Base-by-base conservation (phyloP, 2,797 vertebrate species). In the Hippopotamyrus pictus region DNA sequence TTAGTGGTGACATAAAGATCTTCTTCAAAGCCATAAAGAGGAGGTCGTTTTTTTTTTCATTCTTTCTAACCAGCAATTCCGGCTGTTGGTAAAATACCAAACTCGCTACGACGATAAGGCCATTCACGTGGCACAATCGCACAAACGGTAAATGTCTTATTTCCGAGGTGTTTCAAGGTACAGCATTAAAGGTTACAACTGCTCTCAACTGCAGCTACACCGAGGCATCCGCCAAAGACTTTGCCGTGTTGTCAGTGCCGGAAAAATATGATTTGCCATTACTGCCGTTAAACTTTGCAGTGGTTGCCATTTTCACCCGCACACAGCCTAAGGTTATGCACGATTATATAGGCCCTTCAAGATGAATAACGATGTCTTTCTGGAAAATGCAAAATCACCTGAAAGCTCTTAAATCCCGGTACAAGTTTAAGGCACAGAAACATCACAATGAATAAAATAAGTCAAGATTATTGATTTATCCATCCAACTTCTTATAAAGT, bases 161-260 rank as follows among this genome's bases (percentile, higher is more conserved):
- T 89, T 53, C 87, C 89, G 90, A 22, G 89, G 59, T 62, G 83
- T 90, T 87, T 62, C 65, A 44, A 90, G 88, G 91, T 50, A 69
- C 88, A 88, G 90, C 84, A 86, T 54, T 90, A 90, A 88, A 41
- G 76, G 89, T 2, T 76, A 89, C 88, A 90, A 54, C 19, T 83
- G 88, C 54, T 53, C 54, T 51, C 86, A 44, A 88, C 62, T 46
- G 89, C 82, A 5, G 89, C 88, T 83, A 53, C 88, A 12, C 48
- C 12, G 53, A 9, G 48, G 14, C 82, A 87, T 89, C 90, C 91
- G 88, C 85, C 91, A 90, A 90, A 91, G 91, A 90, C 91, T 91
- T 91, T 14, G 46, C 88, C 11, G 91, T 91, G 93, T 93, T 93
- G 93, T 93, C 93, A 89, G 87, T 88, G 90, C 90, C 22, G 53